Conservation (phyloP, 2,888 invertebrate species). For the Notodonta dromedarius region DNA sequence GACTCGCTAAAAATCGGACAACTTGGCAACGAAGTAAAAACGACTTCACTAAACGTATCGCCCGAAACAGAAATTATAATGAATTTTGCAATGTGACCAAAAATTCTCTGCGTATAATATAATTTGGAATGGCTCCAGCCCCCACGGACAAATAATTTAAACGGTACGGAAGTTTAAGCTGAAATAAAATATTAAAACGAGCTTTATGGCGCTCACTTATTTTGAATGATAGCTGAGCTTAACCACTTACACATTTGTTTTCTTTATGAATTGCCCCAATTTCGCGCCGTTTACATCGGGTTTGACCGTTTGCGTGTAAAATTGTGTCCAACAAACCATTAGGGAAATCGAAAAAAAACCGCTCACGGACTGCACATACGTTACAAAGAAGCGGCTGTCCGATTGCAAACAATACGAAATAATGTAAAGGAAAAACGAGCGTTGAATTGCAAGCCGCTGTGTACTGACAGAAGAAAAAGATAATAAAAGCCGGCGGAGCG, state of each 20-base stretch:
- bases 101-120: constrained; percentile 76
- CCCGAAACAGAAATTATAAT: constrained; percentile 62
- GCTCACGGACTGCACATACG: constrained; percentile 50
- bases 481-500: constrained; percentile 15
- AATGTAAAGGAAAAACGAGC: constrained; percentile 65
- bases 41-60: constrained; percentile 53
- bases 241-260: constrained; percentile 70
- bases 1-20: constrained; percentile 41
- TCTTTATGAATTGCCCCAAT: constrained; percentile 61
- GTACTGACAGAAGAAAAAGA: constrained; percentile 49
- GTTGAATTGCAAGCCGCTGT: constrained; percentile 64
- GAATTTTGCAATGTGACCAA: constrained; percentile 69
- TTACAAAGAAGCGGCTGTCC: constrained; percentile 58
- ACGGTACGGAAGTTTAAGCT: constrained; percentile 77
- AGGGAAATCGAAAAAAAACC: constrained; percentile 55
- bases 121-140: constrained; percentile 80
- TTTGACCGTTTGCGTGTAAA: constrained; percentile 31
- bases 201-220: constrained; percentile 70
- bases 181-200: constrained; percentile 79
- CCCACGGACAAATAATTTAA: constrained; percentile 78
- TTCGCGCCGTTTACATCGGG: constrained; percentile 31
- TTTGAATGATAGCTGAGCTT: constrained; percentile 73
- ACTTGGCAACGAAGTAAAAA: constrained; percentile 55
- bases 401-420: constrained; percentile 64
- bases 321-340: constrained; percentile 53